These are phyloP conservation scores for Pipa parva DNA, from an alignment of 2,113 vertebrate species.

Conservation along the genomic window DNA sequence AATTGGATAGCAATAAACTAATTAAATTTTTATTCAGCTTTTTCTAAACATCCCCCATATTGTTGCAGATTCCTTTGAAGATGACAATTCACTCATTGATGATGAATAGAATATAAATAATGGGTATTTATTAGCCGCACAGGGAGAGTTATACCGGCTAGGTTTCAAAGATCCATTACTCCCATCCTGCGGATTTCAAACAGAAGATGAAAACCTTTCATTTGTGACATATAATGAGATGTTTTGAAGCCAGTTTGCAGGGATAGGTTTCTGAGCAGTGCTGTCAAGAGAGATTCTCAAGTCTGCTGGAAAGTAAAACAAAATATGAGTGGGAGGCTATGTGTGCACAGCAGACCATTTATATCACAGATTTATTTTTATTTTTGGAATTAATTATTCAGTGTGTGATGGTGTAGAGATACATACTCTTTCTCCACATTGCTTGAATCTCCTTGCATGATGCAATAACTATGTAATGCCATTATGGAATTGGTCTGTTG, in stretches of 20 bases:
- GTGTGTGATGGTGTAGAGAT: not conserved
- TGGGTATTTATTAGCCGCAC: no score
- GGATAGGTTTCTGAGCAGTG: not conserved
- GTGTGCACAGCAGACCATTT: not conserved
- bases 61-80: no score
- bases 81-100: no score
- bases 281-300: not conserved
- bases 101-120: no score
- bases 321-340: constrained; percentile 17
- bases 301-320: not conserved
- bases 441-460: no score
- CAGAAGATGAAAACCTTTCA: constrained; percentile 8
- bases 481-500: not conserved
- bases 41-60: no score
- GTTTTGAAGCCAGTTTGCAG: constrained; percentile 1
- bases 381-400: not conserved
- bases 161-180: not conserved
- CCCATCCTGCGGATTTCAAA: not conserved
- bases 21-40: no score
- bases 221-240: constrained; percentile 8
- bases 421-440: no score
- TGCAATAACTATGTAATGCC: no score
- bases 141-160: no score
- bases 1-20: no score
- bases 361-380: no score